Conservation (phyloP, 2,113 vertebrate species). For the Centrocercus urophasianus region DNA sequence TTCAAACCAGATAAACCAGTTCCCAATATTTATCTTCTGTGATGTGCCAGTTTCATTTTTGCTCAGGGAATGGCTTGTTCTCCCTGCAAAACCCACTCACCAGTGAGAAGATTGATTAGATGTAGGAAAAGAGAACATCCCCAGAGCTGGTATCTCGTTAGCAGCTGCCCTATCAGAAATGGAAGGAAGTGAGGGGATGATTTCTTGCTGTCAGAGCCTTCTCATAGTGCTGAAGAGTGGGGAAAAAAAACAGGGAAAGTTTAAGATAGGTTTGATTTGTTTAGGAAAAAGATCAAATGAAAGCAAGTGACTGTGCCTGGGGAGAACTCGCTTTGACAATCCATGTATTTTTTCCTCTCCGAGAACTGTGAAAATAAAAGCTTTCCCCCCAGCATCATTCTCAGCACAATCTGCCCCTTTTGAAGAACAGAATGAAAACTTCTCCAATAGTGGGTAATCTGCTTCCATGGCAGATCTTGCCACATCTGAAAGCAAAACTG, state of each 20-base stretch:
- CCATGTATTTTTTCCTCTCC: neutral
- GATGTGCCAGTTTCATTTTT: constrained; percentile 17
- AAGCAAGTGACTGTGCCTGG: neutral
- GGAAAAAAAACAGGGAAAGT: rapidly evolving
- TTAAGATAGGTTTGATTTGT: neutral
- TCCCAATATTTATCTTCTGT: constrained; percentile 46
- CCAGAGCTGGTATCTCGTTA: neutral
- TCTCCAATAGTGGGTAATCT: neutral
- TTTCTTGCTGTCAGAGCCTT: neutral
- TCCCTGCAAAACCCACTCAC: neutral
- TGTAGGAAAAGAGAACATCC: neutral
- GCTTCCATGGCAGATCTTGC: neutral
- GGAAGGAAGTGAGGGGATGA: neutral
- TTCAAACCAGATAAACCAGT: constrained; percentile 58
- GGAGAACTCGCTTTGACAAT: neutral
- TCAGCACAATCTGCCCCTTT: neutral
- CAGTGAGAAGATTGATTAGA: neutral
- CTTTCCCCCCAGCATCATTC: neutral
- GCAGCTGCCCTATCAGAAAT: neutral
- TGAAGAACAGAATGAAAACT: neutral
- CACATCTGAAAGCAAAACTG: neutral
- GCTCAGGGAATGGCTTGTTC: neutral
- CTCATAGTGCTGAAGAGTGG: neutral
- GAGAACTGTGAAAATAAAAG: neutral
- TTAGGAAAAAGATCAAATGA: neutral